Conservation (phyloP, 2,888 invertebrate species). For the Drosophila yooni region DNA sequence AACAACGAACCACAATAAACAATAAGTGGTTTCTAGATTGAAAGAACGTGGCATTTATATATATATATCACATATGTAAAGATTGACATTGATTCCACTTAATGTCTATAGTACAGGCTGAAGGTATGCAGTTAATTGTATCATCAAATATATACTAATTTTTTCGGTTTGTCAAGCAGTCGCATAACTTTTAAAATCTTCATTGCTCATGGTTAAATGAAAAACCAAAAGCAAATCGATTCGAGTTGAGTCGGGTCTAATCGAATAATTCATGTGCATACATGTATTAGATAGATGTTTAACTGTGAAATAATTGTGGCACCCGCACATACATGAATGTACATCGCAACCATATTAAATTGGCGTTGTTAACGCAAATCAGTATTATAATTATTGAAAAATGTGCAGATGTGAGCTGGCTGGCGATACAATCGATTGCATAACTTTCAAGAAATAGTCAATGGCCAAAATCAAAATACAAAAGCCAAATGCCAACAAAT, state of each 20-base stretch:
- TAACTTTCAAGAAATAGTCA: constrained; percentile 33
- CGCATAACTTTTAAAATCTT: not conserved
- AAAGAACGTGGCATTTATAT: not conserved
- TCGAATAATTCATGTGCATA: not conserved
- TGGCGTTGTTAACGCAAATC: constrained; percentile 38
- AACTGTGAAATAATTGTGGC: constrained; percentile 25
- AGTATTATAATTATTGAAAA: constrained; percentile 47
- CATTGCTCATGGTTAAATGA: not conserved
- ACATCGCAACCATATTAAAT: constrained; percentile 23
- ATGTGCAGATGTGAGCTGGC: constrained; percentile 17
- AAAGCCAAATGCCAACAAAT: constrained; percentile 24
- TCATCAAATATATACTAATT: not conserved
- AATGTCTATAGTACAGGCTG: not conserved
- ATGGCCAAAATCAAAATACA: constrained; percentile 1
- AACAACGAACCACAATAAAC: not conserved
- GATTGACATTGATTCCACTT: not conserved
- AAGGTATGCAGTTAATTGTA: not conserved
- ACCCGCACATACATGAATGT: constrained; percentile 15
- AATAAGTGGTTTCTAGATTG: not conserved
- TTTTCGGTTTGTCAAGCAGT: not conserved
- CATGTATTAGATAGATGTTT: not conserved
- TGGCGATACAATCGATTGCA: constrained; percentile 43
- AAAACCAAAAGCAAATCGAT: not conserved
- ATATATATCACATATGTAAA: not conserved
- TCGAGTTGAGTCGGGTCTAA: not conserved